Percentiles rank a stretch among this genome's conserved stretches.
phyloP scores from a whole-genome alignment of 2,113 vertebrate genomes.

The Eretmochelys imbricata region DNA sequence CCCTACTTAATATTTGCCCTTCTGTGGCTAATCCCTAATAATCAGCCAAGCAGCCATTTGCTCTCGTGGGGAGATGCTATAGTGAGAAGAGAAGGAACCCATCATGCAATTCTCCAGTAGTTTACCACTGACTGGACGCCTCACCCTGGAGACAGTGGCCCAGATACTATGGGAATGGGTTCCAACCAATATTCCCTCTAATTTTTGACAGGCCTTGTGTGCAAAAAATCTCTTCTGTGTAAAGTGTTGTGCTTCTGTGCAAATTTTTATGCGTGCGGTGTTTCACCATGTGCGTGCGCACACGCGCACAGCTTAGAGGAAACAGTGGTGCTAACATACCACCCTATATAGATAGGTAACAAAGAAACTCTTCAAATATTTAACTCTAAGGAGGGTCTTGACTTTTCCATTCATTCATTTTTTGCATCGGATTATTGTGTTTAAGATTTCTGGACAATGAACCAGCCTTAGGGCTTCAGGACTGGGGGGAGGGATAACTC shows the following conservation, averaged over 20 bases:
- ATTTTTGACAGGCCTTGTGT: no score
- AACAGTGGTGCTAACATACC: background rate
- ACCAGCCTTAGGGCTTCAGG: background rate
- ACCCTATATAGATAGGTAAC: background rate
- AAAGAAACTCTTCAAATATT: background rate
- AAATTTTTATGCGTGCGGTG: no score
- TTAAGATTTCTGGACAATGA: background rate
- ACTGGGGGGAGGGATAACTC: no score
- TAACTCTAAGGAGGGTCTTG: background rate
- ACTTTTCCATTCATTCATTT: background rate
- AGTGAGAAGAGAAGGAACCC: background rate
- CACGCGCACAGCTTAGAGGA: no score
- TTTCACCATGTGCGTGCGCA: no score
- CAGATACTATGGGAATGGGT: background rate
- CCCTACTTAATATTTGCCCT: slow-evolving; percentile 55
- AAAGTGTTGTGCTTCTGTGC: no score
- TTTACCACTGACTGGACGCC: background rate
- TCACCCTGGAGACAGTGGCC: background rate
- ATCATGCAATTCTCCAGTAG: background rate
- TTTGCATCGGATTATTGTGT: background rate
- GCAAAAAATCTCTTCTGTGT: no score
- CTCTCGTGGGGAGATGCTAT: background rate
- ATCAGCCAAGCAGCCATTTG: slow-evolving; percentile 60
- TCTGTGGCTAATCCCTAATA: slow-evolving; percentile 68
- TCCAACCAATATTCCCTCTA: background rate